Evolutionary conservation across 2,888 invertebrate genomes (phyloP), one percentile per base, ranked within the genome.

Genomic region (Hemistola chrysoprasaria): DNA sequence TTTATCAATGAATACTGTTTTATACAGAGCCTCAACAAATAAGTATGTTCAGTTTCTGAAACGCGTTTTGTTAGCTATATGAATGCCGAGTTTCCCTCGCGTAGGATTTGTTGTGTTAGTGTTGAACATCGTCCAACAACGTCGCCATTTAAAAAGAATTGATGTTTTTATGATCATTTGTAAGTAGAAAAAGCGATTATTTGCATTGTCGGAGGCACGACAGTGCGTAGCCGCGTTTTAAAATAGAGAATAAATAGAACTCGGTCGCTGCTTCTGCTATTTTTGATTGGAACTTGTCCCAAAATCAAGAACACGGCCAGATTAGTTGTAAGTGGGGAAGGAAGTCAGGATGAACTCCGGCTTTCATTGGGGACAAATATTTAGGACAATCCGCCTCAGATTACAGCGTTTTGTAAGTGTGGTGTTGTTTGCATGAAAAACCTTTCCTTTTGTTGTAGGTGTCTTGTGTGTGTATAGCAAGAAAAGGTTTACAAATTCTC

Each of bases 241-340:
- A 80, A 85, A 83, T 78, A 75, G 69, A 74, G 73, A 67, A 76
- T 68, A 67, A 62, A 71, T 74, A 66, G 62, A 77, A 69, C 66
- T 74, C 77, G 77, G 80, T 65, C 78, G 76, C 74, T 77, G 76
- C 74, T 82, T 68, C 65, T 71, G 75, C 78, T 85, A 83, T 83
- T 85, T 83, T 59, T 71, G 76, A 74, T 65, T 65, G 69, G 58
- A 74, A 73, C 68, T 71, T 65, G 72, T 68, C 62, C 68, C 60
- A 61, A 64, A 71, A 78, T 75, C 77, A 76, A 73, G 77, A 80
- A 70, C 75, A 71, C 73, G 75, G 68, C 63, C 71, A 76, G 72
- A 61, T 73, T 68, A 47, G 53, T 65, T 59, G 58, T 53, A 58
- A 65, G 59, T 46, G 42, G 11, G 27, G 16, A 25, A 27, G 26